These are phyloP conservation scores for Epizoanthus stellaris DNA, from an alignment of 92 coral and sea anemone genomes.

Conservation along the genomic window DNA sequence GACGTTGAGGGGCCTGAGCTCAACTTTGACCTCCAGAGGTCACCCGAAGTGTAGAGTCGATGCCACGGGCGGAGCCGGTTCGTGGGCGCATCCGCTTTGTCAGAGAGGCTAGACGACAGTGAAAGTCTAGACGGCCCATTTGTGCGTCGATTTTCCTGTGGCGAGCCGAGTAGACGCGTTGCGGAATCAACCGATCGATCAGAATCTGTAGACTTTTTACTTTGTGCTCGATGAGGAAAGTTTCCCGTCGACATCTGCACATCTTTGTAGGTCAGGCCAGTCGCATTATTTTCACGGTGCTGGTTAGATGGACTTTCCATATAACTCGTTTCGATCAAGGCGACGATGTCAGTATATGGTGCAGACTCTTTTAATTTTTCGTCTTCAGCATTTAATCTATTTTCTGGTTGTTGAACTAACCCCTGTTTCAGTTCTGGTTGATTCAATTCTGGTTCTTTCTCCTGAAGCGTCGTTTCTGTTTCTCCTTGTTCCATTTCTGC, in stretches of 20 bases:
- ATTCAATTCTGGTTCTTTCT: neutral
- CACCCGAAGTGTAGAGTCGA: slow-evolving; percentile 25
- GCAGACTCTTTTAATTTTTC: neutral
- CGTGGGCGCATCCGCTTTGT: neutral
- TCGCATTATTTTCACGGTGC: neutral
- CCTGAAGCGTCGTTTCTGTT: neutral
- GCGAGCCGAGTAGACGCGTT: slow-evolving; percentile 40
- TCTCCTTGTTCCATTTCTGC: slow-evolving; percentile 6
- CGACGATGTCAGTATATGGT: slow-evolving; percentile 36
- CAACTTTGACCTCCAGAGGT: slow-evolving; percentile 17
- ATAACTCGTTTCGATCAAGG: slow-evolving; percentile 40
- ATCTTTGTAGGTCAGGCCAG: slow-evolving; percentile 35
- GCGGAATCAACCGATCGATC: slow-evolving; percentile 38
- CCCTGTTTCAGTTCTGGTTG: neutral
- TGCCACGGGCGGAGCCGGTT: slow-evolving; percentile 44
- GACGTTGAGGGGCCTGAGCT: slow-evolving; percentile 35
- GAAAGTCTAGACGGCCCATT: slow-evolving; percentile 19
- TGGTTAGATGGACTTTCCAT: slow-evolving; percentile 7
- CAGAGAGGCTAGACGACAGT: slow-evolving; percentile 11
- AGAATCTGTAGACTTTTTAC: slow-evolving; percentile 39
- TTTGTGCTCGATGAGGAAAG: neutral
- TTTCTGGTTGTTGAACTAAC: neutral
- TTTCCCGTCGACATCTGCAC: slow-evolving; percentile 26
- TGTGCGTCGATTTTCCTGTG: slow-evolving; percentile 34
- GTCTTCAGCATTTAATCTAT: slow-evolving; percentile 10